Percentiles rank a stretch among this genome's conserved stretches.
phyloP scores from a whole-genome alignment of 2,113 vertebrate genomes.

The Okapia johnstoni region DNA sequence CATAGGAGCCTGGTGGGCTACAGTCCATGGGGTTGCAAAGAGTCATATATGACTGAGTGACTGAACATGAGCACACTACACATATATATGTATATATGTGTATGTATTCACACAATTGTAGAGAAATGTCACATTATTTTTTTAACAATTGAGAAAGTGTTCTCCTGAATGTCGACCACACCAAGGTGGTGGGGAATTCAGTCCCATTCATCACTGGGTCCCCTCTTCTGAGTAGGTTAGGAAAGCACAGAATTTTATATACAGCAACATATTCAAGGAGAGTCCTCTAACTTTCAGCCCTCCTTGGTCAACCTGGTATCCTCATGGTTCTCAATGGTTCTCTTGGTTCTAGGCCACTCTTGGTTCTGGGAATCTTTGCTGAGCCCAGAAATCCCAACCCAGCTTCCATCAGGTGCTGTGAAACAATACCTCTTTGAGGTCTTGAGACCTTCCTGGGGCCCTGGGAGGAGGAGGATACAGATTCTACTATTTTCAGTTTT shows the following conservation, averaged over 20 bases:
- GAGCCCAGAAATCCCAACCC: not conserved
- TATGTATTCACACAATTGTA: not conserved
- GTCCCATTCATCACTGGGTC: not conserved
- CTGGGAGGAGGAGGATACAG: not conserved
- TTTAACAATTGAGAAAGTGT: not conserved
- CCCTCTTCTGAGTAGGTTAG: not conserved
- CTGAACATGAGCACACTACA: not conserved
- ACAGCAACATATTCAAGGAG: not conserved
- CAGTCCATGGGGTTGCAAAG: not conserved
- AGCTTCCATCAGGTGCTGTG: not conserved
- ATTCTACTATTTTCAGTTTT: not conserved
- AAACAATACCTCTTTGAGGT: not conserved
- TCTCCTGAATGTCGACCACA: not conserved
- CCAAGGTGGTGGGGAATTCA: not conserved
- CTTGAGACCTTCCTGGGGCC: not conserved
- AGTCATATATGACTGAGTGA: not conserved
- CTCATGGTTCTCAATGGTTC: not conserved
- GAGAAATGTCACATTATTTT: not conserved
- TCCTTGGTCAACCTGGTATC: not conserved
- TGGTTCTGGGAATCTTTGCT: not conserved
- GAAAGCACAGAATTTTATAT: not conserved
- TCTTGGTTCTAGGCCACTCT: not conserved
- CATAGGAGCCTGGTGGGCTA: not conserved
- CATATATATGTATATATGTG: no score
- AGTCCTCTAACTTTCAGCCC: not conserved